These are phyloP conservation scores for Psylliodes chrysocephalus DNA, from an alignment of 2,888 invertebrate species.

Conservation along the genomic window DNA sequence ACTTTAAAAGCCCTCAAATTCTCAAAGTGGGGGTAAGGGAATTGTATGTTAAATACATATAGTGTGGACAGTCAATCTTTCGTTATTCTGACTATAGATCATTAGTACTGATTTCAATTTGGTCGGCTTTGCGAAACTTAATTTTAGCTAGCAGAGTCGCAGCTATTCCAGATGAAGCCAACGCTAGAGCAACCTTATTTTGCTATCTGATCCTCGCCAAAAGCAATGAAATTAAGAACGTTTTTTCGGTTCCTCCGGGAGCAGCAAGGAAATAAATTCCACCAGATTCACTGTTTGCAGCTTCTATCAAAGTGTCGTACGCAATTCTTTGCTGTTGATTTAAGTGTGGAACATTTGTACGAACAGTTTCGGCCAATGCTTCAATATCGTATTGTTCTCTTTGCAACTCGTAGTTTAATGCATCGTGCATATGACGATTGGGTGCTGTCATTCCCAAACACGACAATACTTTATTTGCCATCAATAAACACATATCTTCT, in stretches of 20 bases:
- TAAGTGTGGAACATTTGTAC: slow-evolving; percentile 9
- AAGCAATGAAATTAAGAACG: slow-evolving; percentile 26
- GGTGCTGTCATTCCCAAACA: background rate
- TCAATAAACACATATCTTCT: slow-evolving; percentile 10
- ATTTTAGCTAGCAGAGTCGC: slow-evolving; percentile 25
- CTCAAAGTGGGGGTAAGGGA: no score
- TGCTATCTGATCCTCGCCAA: no score
- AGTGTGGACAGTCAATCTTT: no score
- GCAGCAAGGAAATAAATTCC: slow-evolving; percentile 30
- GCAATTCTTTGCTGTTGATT: slow-evolving; percentile 15
- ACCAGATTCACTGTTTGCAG: slow-evolving; percentile 6
- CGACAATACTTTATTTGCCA: slow-evolving; percentile 1
- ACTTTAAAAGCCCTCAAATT: no score
- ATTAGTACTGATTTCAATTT: no score
- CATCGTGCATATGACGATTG: background rate
- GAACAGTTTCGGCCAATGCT: slow-evolving; percentile 3
- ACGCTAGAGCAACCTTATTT: slow-evolving; percentile 8
- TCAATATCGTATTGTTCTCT: background rate
- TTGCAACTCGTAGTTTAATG: slow-evolving; percentile 3
- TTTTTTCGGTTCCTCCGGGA: slow-evolving; percentile 36
- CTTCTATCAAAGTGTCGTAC: slow-evolving; percentile 13
- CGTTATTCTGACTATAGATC: no score
- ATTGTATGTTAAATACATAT: no score
- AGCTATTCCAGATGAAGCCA: slow-evolving; percentile 26
- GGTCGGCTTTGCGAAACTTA: no score